Evolutionary conservation across 1,140 invertebrate genomes (phyloP).

Genomic region (Vollenhovia emeryi): DNA sequence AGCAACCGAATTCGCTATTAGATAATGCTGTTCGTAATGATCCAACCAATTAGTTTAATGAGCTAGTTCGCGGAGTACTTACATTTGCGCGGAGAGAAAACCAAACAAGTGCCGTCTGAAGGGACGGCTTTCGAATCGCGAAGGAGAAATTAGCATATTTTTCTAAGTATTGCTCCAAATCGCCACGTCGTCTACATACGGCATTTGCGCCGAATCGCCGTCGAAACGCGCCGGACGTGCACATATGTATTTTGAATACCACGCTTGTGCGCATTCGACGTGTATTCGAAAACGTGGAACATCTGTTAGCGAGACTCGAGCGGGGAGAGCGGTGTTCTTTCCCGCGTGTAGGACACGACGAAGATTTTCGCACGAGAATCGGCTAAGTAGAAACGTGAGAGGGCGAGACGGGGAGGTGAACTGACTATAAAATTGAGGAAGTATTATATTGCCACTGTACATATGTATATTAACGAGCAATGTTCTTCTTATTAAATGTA

Average conservation of each 20-base stretch:
- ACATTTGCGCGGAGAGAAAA: neutral
- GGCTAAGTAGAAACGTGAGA: neutral
- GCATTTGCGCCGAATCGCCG: neutral
- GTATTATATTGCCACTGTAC: conserved; percentile 71
- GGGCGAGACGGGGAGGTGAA: neutral
- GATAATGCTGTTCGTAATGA: conserved; percentile 28
- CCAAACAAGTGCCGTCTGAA: neutral
- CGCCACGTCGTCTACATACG: neutral
- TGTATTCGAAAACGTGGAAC: neutral
- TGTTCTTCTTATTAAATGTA: conserved; percentile 52
- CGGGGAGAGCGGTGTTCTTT: neutral
- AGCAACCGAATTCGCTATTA: too few relatives aligned
- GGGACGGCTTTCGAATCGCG: neutral
- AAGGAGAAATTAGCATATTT: conserved; percentile 27
- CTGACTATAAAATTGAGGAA: conserved; percentile 52
- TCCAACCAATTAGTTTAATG: neutral
- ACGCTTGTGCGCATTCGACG: neutral
- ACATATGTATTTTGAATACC: neutral
- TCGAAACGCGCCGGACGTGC: neutral
- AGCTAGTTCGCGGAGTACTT: conserved; percentile 27
- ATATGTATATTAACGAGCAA: conserved; percentile 74
- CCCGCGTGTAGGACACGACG: too few relatives aligned
- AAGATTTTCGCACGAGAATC: neutral
- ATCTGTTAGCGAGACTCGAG: neutral
- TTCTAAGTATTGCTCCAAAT: conserved; percentile 22